A percentile compares a stretch with the other conserved stretches of the same genome.
These are phyloP conservation scores for Amblyjoppa fuscipennis DNA, from an alignment of 2,888 invertebrate genomes.

Conservation along the genomic window DNA sequence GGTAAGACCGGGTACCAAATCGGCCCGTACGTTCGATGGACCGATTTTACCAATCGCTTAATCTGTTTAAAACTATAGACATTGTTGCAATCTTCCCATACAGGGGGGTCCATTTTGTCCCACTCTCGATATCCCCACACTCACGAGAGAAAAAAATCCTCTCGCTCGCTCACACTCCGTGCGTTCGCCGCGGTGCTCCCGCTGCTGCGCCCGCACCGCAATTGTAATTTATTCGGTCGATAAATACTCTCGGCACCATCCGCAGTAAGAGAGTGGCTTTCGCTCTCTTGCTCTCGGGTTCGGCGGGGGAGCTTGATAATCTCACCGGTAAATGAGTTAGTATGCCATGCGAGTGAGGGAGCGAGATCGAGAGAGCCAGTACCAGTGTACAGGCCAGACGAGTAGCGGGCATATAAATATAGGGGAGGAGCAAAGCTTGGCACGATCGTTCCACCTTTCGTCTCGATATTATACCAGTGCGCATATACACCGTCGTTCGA, in stretches of 20 bases:
- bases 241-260: constrained; percentile 76
- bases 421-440: constrained; percentile 65
- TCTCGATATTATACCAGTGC: constrained; percentile 60
- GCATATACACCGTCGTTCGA: neutral
- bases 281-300: constrained; percentile 14
- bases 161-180: constrained; percentile 32
- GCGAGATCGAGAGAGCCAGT: constrained; percentile 23
- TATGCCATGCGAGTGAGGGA: constrained; percentile 38
- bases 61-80: neutral
- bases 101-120: constrained; percentile 1
- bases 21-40: neutral
- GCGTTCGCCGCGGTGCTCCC: constrained; percentile 56
- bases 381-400: constrained; percentile 40
- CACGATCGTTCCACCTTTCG: constrained; percentile 67
- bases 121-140: constrained; percentile 18
- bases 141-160: constrained; percentile 60
- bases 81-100: constrained; percentile 4
- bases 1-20: neutral
- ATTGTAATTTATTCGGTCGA: constrained; percentile 81
- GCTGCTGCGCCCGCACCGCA: constrained; percentile 70
- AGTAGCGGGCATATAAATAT: constrained; percentile 66
- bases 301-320: constrained; percentile 68
- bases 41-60: neutral
- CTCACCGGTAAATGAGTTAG: constrained; percentile 74
- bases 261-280: constrained; percentile 29